phyloP scores from a whole-genome alignment of 2,113 vertebrate genomes.

The Carettochelys insculpta region DNA sequence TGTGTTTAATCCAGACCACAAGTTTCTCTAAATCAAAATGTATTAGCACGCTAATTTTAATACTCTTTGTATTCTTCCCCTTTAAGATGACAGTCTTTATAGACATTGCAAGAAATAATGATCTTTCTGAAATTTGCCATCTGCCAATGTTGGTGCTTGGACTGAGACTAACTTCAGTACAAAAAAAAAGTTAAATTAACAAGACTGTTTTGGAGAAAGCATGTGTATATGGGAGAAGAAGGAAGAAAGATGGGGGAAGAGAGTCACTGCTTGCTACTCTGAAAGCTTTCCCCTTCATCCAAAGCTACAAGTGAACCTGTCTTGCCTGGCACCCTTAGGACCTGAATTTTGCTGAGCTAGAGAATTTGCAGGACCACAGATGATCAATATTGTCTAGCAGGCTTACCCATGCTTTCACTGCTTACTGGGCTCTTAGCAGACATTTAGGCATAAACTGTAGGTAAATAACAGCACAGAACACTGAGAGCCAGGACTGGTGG shows the following conservation, averaged over 20 bases:
- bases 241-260: neutral
- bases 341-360: no score
- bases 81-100: neutral
- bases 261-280: neutral
- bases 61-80: neutral
- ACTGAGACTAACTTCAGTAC: neutral
- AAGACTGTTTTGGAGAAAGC: neutral
- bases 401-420: no score
- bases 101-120: neutral
- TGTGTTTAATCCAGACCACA: neutral
- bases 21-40: neutral
- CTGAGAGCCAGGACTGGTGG: no score
- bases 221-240: neutral
- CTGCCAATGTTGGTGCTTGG: neutral
- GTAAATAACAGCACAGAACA: no score
- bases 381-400: no score
- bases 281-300: neutral
- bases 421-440: no score
- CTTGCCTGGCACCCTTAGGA: no score
- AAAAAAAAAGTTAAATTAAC: neutral
- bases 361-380: no score
- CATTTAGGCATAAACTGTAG: no score
- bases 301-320: no score
- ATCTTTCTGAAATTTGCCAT: neutral
- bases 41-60: neutral